Evolutionary conservation across 1,140 invertebrate species (phyloP), one percentile per base, ranked within the genome.

Genomic region (Zelostemma sp.): DNA sequence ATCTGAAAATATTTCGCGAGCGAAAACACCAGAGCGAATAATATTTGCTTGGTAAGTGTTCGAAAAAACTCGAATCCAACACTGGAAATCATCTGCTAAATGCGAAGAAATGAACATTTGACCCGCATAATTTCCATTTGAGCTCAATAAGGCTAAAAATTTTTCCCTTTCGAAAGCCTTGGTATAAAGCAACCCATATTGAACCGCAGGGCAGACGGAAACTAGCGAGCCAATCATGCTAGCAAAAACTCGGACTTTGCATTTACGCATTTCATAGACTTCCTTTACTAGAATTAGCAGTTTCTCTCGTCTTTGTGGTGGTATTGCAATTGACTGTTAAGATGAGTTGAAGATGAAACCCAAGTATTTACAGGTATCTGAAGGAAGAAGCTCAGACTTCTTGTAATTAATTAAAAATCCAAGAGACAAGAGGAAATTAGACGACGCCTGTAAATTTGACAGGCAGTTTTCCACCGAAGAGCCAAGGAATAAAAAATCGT

Each of bases 401-500:
- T 48, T 33, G 1, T 21, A 6, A 57, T 75, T 78, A 5, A 73
- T 51, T 21, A 65, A 43, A 55, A 78, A 75, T 6, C 75, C 76
- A 1, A 33, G 68, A 43, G 68, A 28, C 16, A 76, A 25, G 5
- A 73, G 19, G 14, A 48, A 11, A n/a, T n/a, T n/a, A n/a, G n/a
- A n/a, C n/a, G n/a, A n/a, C n/a, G n/a, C n/a, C n/a, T n/a, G n/a
- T n/a, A n/a, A n/a, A n/a, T n/a, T n/a, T n/a, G n/a, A n/a, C n/a
- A n/a, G n/a, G n/a, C n/a, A n/a, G n/a, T n/a, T n/a, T n/a, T n/a
- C n/a, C n/a, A n/a, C n/a, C n/a, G n/a, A n/a, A n/a, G n/a, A n/a
- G n/a, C n/a, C n/a, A n/a, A n/a, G n/a, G n/a, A n/a, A n/a, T n/a
- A n/a, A n/a, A n/a, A n/a, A n/a, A n/a, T n/a, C n/a, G n/a, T n/a